Base-by-base conservation (phyloP, 2,888 invertebrate species). In the Phlogophora meticulosa region DNA sequence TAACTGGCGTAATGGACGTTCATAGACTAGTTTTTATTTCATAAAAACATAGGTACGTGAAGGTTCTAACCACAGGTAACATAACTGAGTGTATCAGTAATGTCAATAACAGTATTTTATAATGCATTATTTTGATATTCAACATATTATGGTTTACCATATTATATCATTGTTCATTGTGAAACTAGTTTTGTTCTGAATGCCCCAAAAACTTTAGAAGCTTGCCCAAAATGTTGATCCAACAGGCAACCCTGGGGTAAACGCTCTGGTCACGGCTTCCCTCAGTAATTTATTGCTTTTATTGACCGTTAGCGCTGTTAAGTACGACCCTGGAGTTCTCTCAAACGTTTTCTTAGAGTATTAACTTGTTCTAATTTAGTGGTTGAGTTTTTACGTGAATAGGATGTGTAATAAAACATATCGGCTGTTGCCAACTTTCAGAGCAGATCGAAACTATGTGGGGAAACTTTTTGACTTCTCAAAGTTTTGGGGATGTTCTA, bases 251-350 rank as follows among this genome's bases (percentile, higher is more conserved):
- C 82, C 83, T 82, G 73, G 40, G 24, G 59, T 80, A 72, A 85
- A 62, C 57, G 76, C 60, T 79, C 76, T 79, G 78, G 78, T 78
- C 86, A 85, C 83, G 79, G 78, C 49, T 73, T 71, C 72, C 52
- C 52, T 67, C 56, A 49, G 79, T 80, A 87, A 90, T 89, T 90
- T 90, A 89, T 88, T 65, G 78, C 82, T 78, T 81, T 85, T 89
- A 90, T 88, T 88, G 89, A 88, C 87, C 88, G 86, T 89, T 87
- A 88, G 77, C 85, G 79, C 76, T 84, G 75, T 81, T 83, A 82
- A 82, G 82, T 81, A 81, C 83, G 79, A 66, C 81, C 79, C 75
- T 73, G 72, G 68, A 69, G 74, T 73, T 80, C 76, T 78, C 75
- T 78, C 76, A 68, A 76, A 80, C 76, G 77, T 79, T 82, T 77